These are phyloP conservation scores for Mellivora capensis DNA, from an alignment of 2,113 vertebrate species.

Conservation along the genomic window DNA sequence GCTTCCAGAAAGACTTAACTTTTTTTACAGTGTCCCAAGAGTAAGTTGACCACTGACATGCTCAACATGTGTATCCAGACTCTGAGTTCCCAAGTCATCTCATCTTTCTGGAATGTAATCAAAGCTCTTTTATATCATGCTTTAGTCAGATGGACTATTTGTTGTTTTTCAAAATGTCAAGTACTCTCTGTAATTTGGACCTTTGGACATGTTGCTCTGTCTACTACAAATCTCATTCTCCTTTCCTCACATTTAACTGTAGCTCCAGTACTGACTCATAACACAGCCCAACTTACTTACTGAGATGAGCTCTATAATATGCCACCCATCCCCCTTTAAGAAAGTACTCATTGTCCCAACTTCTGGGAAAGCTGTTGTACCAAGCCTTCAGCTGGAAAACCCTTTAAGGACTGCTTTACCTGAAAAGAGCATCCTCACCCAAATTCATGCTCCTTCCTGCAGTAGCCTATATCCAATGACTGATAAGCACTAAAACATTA, in stretches of 20 bases:
- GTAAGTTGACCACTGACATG: neutral
- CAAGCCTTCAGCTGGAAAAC: neutral
- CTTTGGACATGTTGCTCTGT: neutral
- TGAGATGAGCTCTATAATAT: neutral
- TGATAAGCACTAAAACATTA: neutral
- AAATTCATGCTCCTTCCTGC: neutral
- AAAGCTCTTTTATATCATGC: conserved; percentile 14
- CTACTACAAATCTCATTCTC: neutral
- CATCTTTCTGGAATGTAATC: conserved; percentile 21
- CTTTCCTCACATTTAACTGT: neutral
- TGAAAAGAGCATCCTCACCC: neutral
- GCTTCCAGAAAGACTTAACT: neutral
- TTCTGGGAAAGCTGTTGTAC: neutral
- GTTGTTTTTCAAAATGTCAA: neutral
- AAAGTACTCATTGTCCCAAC: neutral
- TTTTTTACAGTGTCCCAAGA: neutral
- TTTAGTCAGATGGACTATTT: neutral
- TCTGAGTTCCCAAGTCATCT: neutral
- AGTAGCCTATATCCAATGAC: neutral
- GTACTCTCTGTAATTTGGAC: neutral
- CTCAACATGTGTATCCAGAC: neutral
- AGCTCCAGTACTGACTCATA: conserved; percentile 2
- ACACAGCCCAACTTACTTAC: neutral
- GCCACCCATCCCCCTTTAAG: neutral
- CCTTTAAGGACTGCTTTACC: neutral